A percentile compares a stretch with the other conserved stretches of the same genome.
Evolutionary conservation across 2,888 invertebrate genomes (phyloP).

Genomic region (Zygothrica quintamaculata): DNA sequence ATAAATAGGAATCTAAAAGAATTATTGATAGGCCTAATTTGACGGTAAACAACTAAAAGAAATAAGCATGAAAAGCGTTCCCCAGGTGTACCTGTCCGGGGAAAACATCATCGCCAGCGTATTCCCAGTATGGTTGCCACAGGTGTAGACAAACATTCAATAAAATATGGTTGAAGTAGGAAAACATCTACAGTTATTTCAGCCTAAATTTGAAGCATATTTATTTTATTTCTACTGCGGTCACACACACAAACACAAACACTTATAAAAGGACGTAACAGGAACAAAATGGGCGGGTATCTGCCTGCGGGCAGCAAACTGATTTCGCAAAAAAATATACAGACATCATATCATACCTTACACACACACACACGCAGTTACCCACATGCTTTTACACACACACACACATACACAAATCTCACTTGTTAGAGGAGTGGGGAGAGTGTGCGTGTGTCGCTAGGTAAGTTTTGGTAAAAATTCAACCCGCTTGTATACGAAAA

Average conservation of each 20-base stretch:
- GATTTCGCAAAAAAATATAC: conserved; percentile 38
- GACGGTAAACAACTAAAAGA: conserved; percentile 52
- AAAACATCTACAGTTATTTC: conserved; percentile 34
- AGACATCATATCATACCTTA: conserved; percentile 27
- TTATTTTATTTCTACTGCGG: conserved; percentile 69
- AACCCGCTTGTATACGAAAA: conserved; percentile 41
- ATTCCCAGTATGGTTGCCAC: conserved; percentile 14
- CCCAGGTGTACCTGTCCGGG: conserved; percentile 49
- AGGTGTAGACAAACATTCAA: conserved; percentile 7
- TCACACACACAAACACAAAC: conserved; percentile 23
- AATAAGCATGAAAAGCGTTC: conserved; percentile 55
- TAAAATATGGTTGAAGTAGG: conserved; percentile 41
- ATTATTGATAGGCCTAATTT: conserved; percentile 58
- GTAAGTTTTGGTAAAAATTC: conserved; percentile 13
- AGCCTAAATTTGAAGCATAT: conserved; percentile 59
- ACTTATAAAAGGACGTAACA: conserved; percentile 5
- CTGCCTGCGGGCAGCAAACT: conserved; percentile 45
- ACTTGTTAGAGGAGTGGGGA: not conserved
- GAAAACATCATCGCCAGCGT: conserved; percentile 29
- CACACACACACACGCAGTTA: not conserved
- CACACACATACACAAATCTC: not conserved
- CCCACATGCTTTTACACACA: not conserved
- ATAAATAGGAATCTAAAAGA: conserved; percentile 29
- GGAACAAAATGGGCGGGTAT: conserved; percentile 5
- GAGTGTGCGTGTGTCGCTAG: conserved; percentile 26